Evolutionary conservation across 2,888 invertebrate species (phyloP).

Genomic region (Mythimna ferrago): DNA sequence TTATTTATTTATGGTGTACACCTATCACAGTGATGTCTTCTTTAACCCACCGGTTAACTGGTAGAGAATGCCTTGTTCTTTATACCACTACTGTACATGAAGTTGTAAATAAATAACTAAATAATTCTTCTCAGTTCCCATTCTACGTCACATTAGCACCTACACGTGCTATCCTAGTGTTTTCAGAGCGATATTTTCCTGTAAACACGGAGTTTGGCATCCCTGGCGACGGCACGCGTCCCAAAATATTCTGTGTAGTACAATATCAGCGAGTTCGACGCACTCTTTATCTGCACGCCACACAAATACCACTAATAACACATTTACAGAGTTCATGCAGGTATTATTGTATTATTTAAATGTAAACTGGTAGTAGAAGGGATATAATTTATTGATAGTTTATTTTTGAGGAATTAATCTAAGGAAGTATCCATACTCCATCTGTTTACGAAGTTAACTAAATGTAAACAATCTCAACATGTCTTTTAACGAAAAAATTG

Average conservation of each 20-base stretch:
- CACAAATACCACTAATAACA: slow-evolving; percentile 20
- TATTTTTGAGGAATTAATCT: not conserved
- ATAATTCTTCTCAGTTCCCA: no score
- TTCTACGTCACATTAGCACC: not conserved
- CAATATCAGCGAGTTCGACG: slow-evolving; percentile 65
- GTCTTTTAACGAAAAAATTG: no score
- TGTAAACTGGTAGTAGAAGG: not conserved
- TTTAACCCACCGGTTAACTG: no score
- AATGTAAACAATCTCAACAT: no score
- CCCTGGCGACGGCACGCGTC: slow-evolving; percentile 47
- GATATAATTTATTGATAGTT: not conserved
- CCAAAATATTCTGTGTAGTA: slow-evolving; percentile 53
- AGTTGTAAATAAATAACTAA: no score
- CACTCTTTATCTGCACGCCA: slow-evolving; percentile 68
- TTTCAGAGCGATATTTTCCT: slow-evolving; percentile 9
- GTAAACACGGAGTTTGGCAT: slow-evolving; percentile 40
- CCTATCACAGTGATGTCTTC: no score
- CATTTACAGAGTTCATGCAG: slow-evolving; percentile 12
- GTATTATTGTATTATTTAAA: not conserved
- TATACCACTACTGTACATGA: no score
- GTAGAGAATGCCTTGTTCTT: no score
- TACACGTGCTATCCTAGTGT: slow-evolving; percentile 7
- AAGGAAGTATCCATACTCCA: no score
- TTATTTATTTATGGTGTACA: no score
- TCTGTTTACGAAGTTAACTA: no score